These are phyloP conservation scores for Hycleus phaleratus DNA, from an alignment of 1,140 invertebrate genomes.

Conservation along the genomic window DNA sequence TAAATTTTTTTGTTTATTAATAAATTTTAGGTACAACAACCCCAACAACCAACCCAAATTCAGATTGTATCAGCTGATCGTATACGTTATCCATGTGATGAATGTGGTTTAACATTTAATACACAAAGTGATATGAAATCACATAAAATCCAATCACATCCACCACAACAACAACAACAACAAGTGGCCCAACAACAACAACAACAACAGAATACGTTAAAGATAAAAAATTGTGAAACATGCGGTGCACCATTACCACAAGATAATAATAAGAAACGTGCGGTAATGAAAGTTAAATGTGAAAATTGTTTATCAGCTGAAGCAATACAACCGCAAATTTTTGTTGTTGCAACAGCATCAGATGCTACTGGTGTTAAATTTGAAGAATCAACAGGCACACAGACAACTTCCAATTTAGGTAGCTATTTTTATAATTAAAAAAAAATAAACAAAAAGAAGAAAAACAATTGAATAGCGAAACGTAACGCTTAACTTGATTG, in stretches of 20 bases:
- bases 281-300: slow-evolving; percentile 40
- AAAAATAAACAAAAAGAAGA: too few species aligned
- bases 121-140: slow-evolving; percentile 49
- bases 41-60: slow-evolving; percentile 42
- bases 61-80: slow-evolving; percentile 55
- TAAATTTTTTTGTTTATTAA: not conserved
- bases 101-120: slow-evolving; percentile 50
- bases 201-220: slow-evolving; percentile 35
- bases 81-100: slow-evolving; percentile 50
- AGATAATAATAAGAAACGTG: slow-evolving; percentile 40
- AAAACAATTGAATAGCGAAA: too few species aligned
- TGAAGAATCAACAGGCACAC: slow-evolving; percentile 41
- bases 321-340: slow-evolving; percentile 47
- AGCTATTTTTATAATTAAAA: slow-evolving; percentile 10
- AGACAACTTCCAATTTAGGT: slow-evolving; percentile 39
- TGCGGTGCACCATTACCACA: slow-evolving; percentile 43
- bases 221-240: slow-evolving; percentile 43
- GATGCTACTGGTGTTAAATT: slow-evolving; percentile 51
- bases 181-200: slow-evolving; percentile 27
- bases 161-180: slow-evolving; percentile 28
- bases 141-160: slow-evolving; percentile 37
- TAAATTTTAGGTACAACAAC: slow-evolving; percentile 30
- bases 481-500: too few species aligned
- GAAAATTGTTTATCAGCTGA: slow-evolving; percentile 39
- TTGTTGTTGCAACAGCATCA: slow-evolving; percentile 47